Conservation (phyloP, 2,888 invertebrate genomes). For the Rhynchonema sp. region DNA sequence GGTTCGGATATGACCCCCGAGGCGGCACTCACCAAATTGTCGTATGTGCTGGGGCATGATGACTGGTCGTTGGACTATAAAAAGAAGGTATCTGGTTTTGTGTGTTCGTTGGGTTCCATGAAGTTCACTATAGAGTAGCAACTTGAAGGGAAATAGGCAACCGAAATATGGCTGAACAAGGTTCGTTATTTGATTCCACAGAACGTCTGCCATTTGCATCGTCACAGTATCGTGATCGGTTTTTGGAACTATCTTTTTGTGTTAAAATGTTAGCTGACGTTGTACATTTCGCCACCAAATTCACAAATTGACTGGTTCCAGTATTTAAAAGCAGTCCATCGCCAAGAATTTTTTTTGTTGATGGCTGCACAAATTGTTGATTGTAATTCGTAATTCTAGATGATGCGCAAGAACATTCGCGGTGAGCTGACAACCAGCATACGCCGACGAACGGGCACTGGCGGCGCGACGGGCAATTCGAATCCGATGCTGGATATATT, state of each 20-base stretch:
- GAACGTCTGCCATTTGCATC: no score
- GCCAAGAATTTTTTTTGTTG: not conserved
- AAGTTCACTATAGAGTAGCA: no score
- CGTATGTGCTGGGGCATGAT: slow-evolving; percentile 63
- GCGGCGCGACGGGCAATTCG: not conserved
- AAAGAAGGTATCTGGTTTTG: slow-evolving; percentile 27
- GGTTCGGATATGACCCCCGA: slow-evolving; percentile 81
- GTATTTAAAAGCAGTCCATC: no score
- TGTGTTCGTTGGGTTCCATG: no score
- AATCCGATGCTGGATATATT: not conserved
- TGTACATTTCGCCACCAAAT: no score
- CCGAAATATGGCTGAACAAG: no score
- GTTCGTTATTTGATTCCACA: no score
- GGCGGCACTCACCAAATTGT: slow-evolving; percentile 71
- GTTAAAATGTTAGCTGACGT: no score
- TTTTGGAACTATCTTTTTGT: no score
- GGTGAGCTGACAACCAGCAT: slow-evolving; percentile 50
- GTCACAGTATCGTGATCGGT: no score
- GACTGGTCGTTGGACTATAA: slow-evolving; percentile 31
- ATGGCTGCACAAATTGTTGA: not conserved
- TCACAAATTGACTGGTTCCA: no score
- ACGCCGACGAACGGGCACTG: not conserved
- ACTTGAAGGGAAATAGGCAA: no score
- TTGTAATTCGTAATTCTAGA: slow-evolving; percentile 39
- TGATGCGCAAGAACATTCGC: slow-evolving; percentile 52